phyloP scores from a whole-genome alignment of 2,113 vertebrate species.

The Leptobrachium ailaonicum region DNA sequence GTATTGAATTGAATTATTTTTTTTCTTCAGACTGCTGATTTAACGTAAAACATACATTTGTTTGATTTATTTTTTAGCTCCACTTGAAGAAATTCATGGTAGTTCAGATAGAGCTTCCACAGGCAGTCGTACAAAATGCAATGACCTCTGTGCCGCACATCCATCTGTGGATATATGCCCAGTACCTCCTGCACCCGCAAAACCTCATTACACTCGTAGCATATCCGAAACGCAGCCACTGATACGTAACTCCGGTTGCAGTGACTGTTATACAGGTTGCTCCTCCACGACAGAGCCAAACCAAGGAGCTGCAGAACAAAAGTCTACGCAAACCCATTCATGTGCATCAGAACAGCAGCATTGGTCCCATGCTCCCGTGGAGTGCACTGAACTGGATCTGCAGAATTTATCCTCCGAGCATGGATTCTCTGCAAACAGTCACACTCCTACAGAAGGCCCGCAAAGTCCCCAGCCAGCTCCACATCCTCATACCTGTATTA shows the following conservation, averaged over 20 bases:
- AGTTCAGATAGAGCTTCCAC: conserved; percentile 43
- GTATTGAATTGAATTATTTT: too few species aligned
- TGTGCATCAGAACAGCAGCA: conserved; percentile 67
- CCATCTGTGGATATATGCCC: conserved; percentile 36
- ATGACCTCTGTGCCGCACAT: conserved; percentile 50
- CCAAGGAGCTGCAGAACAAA: not conserved
- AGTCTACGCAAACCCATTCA: conserved; percentile 53
- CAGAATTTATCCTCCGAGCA: conserved; percentile 61
- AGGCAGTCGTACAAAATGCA: conserved; percentile 45
- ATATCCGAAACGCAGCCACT: conserved; percentile 62
- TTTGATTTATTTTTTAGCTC: conserved; percentile 43
- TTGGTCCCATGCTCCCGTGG: conserved; percentile 69
- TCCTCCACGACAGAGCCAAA: not conserved
- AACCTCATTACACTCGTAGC: conserved; percentile 52
- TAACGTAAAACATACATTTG: not conserved
- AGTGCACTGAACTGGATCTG: conserved; percentile 80
- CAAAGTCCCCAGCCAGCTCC: not conserved
- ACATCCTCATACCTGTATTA: not conserved
- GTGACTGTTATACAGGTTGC: conserved; percentile 45
- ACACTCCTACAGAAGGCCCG: not conserved
- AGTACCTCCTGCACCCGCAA: not conserved
- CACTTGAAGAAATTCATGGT: conserved; percentile 52
- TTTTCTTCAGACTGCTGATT: too few species aligned
- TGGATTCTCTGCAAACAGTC: not conserved
- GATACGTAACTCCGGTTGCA: conserved; percentile 46